Evolutionary conservation across 2,113 vertebrate genomes (phyloP), one percentile per base, ranked within the genome.

Genomic region (Suncus etruscus): DNA sequence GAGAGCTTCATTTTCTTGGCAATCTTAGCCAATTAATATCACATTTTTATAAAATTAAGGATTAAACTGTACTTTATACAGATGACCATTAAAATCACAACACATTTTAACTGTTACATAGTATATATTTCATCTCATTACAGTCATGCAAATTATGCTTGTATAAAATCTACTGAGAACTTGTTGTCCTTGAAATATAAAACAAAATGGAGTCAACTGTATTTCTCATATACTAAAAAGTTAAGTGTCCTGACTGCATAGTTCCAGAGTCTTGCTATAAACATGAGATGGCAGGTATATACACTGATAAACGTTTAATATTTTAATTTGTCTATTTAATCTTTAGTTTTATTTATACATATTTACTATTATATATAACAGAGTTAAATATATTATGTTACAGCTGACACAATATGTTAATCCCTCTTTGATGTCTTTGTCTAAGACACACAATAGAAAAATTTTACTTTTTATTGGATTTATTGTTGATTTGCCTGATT

Each of bases 1-100:
- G 91, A 77, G 96, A 78, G 31, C 95, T 96, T 96, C 97, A 97
- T 97, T 97, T 89, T 11, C 95, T 96, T 97, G 94, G 83, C 86
- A 96, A 74, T 90, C 93, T 93, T 95, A 94, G 16, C 25, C 94
- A 97, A 96, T 97, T 97, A 97, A 94, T 90, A 95, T 91, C 61
- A 97, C 92, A 70, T 95, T 50, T 95, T 81, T 86, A 90, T 10
- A 95, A 95, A 96, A 92, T 84, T 93, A 81, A 91, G 80, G 95
- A 92, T 96, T 92, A 95, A 81, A 93, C 24, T 94, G 11, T 82
- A 91, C 18, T 96, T 68, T 82, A 95, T 90, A 20, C 8, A 83
- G 39, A 86, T 94, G 90, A 45, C 39, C 90, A 4, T 92, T 96
- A 89, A 32, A 95, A 83, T 83, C 66, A 85, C 12, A 91, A 80